Evolutionary conservation across 2,888 invertebrate genomes (phyloP).

Genomic region (Auanema freiburgensis): DNA sequence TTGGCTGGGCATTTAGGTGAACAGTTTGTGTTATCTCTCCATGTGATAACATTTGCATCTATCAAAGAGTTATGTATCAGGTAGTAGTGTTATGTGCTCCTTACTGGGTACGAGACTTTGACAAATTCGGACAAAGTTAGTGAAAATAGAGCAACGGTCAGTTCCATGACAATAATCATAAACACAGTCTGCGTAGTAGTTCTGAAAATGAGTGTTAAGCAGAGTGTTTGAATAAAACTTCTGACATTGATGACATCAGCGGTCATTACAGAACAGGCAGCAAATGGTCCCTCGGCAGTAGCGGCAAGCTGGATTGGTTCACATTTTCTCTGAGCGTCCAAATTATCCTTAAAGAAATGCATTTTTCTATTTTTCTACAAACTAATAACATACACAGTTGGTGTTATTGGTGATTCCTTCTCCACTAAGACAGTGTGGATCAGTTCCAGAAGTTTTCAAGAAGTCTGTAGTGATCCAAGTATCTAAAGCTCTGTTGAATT

Average conservation of each 20-base stretch:
- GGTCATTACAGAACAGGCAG: conserved; percentile 31
- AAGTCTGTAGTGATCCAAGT: conserved; percentile 45
- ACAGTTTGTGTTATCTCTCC: conserved; percentile 34
- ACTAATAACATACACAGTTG: conserved; percentile 39
- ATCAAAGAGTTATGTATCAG: not conserved
- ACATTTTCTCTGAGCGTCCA: conserved; percentile 14
- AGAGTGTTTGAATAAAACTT: not conserved
- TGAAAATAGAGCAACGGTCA: conserved; percentile 31
- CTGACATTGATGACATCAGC: conserved; percentile 1
- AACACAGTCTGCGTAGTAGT: conserved; percentile 47
- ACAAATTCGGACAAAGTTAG: conserved; percentile 35
- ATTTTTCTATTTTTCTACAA: too few relatives aligned
- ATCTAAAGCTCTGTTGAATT: conserved; percentile 30
- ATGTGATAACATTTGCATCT: conserved; percentile 5
- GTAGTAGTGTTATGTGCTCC: not conserved
- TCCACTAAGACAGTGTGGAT: conserved; percentile 37
- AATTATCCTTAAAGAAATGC: not conserved
- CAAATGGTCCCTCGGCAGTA: conserved; percentile 45
- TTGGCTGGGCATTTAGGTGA: conserved; percentile 38
- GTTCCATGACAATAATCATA: conserved; percentile 47
- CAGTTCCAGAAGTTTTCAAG: conserved; percentile 27
- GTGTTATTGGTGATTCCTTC: conserved; percentile 37
- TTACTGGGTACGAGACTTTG: conserved; percentile 27
- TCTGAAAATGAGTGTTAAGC: too few relatives aligned
- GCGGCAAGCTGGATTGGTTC: conserved; percentile 38